Evolutionary conservation across 2,888 invertebrate species (phyloP).

Genomic region (Bombyx huttoni): DNA sequence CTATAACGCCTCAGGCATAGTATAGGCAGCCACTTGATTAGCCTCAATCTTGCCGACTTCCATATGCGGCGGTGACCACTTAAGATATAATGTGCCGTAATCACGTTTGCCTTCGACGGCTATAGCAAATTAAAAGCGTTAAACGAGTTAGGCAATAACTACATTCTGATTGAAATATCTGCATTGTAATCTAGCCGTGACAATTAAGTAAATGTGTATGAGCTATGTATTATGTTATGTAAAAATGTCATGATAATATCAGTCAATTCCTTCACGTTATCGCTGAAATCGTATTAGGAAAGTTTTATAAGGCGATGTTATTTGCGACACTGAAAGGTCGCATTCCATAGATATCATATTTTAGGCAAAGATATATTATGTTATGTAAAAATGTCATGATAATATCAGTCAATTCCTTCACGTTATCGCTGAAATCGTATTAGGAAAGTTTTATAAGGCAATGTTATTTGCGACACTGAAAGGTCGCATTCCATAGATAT

Average conservation of each 20-base stretch:
- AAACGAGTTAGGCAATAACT: background rate
- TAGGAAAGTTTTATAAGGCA: constrained; percentile 2
- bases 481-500: constrained; percentile 27
- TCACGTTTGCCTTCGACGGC: no score
- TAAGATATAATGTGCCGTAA: no score
- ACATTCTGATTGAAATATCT: background rate
- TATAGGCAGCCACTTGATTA: no score
- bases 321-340: constrained; percentile 20
- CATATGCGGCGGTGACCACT: no score
- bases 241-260: background rate
- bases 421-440: background rate
- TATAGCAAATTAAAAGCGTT: no score
- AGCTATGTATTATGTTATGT: no score
- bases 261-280: background rate
- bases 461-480: constrained; percentile 14
- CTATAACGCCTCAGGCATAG: no score
- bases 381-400: background rate
- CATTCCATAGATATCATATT: constrained; percentile 22
- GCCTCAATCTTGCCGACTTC: no score
- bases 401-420: background rate
- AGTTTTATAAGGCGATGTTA: constrained; percentile 3
- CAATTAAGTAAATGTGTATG: background rate
- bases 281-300: constrained; percentile 2
- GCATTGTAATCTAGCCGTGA: background rate
- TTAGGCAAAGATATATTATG: constrained; percentile 13